Percentiles rank a stretch among this genome's conserved stretches.
These are phyloP conservation scores for Spheniscus mendiculus DNA, from an alignment of 2,113 vertebrate genomes.

Conservation along the genomic window DNA sequence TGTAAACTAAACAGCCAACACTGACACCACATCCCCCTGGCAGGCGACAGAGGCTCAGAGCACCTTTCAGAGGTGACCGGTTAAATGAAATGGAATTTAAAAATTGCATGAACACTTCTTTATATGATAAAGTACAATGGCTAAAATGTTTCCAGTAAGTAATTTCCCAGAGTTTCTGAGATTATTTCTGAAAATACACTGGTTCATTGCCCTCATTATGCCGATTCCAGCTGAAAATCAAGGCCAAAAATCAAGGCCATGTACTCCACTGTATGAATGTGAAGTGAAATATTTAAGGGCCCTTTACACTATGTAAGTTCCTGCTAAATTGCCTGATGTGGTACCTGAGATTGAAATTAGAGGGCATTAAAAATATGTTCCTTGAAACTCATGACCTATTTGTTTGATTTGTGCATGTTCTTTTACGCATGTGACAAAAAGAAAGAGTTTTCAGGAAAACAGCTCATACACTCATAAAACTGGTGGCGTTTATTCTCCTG, in stretches of 20 bases:
- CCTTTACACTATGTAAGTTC: not conserved
- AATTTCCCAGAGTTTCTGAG: not conserved
- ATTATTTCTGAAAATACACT: not conserved
- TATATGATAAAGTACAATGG: not conserved
- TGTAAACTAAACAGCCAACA: too few species aligned
- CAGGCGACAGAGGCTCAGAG: too few species aligned
- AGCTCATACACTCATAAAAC: not conserved
- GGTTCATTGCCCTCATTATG: not conserved
- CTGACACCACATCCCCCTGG: too few species aligned
- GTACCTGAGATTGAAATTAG: not conserved
- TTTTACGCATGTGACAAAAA: not conserved
- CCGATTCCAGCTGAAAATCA: not conserved
- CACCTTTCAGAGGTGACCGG: not conserved
- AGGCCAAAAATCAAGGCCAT: not conserved
- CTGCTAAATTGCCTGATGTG: not conserved
- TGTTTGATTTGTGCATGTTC: not conserved
- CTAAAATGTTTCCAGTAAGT: not conserved
- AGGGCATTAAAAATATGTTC: not conserved
- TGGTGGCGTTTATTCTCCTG: not conserved
- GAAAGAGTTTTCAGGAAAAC: not conserved
- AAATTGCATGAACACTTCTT: accelerated
- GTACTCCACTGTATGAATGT: not conserved
- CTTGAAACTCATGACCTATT: not conserved
- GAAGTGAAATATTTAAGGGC: not conserved
- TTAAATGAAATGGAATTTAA: not conserved